These are phyloP conservation scores for Berghia stephanieae DNA, from an alignment of 1,140 invertebrate species.

Conservation along the genomic window DNA sequence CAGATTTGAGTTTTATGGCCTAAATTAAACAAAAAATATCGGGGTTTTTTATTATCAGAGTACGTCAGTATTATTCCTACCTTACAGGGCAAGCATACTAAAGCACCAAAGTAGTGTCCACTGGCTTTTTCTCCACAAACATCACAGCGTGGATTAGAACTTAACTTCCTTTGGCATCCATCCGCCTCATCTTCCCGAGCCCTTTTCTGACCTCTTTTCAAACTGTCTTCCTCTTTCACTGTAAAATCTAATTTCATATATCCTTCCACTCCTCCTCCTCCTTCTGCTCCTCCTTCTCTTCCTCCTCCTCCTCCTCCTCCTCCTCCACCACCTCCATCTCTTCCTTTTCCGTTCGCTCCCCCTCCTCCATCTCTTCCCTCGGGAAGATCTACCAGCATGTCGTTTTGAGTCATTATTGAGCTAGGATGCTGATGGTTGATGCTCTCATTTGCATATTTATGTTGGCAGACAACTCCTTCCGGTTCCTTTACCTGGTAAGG, in stretches of 20 bases:
- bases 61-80: too few relatives aligned
- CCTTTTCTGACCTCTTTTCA: too few relatives aligned
- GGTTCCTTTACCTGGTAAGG: too few relatives aligned
- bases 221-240: too few relatives aligned
- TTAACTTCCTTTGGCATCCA: background rate
- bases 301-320: background rate
- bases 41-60: too few relatives aligned
- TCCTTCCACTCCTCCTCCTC: slow-evolving; percentile 14
- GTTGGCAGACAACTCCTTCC: too few relatives aligned
- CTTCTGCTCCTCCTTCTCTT: slow-evolving; percentile 6
- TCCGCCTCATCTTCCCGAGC: slow-evolving; percentile 9
- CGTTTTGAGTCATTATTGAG: background rate
- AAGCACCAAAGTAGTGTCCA: slow-evolving; percentile 68
- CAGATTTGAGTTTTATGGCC: too few relatives aligned
- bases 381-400: background rate
- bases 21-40: too few relatives aligned
- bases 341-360: background rate
- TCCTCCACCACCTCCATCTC: slow-evolving; percentile 9
- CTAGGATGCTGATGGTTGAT: background rate
- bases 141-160: slow-evolving; percentile 24
- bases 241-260: too few relatives aligned
- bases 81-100: slow-evolving; percentile 68
- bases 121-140: slow-evolving; percentile 66
- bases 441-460: too few relatives aligned
- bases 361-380: background rate